Percentiles rank a stretch among this genome's conserved stretches.
phyloP scores from a whole-genome alignment of 1,140 invertebrate genomes.

The Leptopilina boulardi region DNA sequence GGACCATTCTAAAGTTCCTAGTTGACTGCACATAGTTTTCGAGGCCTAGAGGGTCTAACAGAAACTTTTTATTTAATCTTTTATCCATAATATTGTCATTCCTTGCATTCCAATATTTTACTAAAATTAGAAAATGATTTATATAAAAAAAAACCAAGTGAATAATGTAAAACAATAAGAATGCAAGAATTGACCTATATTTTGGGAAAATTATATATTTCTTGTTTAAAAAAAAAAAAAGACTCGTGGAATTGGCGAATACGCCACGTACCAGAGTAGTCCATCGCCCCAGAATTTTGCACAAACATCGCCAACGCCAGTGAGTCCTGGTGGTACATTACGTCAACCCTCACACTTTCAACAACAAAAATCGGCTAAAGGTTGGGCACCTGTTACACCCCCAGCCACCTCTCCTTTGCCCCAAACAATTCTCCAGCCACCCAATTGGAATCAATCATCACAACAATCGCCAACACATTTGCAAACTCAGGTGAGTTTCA shows the following conservation, averaged over 20 bases:
- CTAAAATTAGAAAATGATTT: too few relatives aligned
- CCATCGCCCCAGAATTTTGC: conserved; percentile 58
- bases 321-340: conserved; percentile 62
- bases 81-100: background rate
- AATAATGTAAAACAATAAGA: conserved; percentile 33
- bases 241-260: conserved; percentile 70
- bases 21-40: conserved; percentile 28
- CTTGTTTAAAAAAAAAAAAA: conserved; percentile 48
- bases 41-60: background rate
- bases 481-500: conserved; percentile 49
- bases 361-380: conserved; percentile 53
- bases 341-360: conserved; percentile 68
- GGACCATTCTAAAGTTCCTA: conserved; percentile 4
- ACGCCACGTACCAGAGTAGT: conserved; percentile 67
- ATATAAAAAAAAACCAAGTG: background rate
- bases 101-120: background rate
- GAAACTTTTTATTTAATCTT: background rate
- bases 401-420: conserved; percentile 74
- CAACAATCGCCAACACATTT: conserved; percentile 47
- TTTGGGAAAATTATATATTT: conserved; percentile 50
- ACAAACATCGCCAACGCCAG: conserved; percentile 61
- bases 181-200: conserved; percentile 35
- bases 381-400: conserved; percentile 68
- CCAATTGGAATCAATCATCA: conserved; percentile 67
- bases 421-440: conserved; percentile 63